A percentile compares a stretch with the other conserved stretches of the same genome.
phyloP scores from a whole-genome alignment of 2,888 invertebrate genomes.

The Meganola albula region DNA sequence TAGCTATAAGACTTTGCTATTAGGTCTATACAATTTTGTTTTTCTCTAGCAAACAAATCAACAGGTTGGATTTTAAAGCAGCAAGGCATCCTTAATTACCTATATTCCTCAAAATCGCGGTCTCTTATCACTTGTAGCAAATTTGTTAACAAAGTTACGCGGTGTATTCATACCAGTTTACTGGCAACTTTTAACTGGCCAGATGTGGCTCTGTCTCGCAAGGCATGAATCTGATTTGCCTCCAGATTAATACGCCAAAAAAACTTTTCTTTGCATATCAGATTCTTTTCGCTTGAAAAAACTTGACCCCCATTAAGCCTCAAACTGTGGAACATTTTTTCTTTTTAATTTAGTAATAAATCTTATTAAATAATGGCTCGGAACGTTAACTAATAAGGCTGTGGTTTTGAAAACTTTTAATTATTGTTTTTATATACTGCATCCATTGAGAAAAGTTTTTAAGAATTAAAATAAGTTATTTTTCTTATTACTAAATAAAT shows the following conservation, averaged over 20 bases:
- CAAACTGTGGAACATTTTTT: constrained; percentile 23
- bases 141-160: constrained; percentile 60
- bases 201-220: constrained; percentile 60
- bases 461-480: background rate
- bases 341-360: constrained; percentile 31
- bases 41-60: too few species aligned
- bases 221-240: constrained; percentile 69
- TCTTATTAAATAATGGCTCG: constrained; percentile 27
- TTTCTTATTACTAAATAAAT: background rate
- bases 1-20: too few species aligned
- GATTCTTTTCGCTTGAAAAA: constrained; percentile 29
- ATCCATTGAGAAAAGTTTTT: background rate
- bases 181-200: constrained; percentile 73
- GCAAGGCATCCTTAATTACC: too few species aligned
- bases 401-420: constrained; percentile 13
- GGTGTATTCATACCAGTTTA: constrained; percentile 67
- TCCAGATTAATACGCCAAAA: constrained; percentile 58
- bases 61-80: too few species aligned
- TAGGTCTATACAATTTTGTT: too few species aligned
- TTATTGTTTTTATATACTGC: constrained; percentile 7
- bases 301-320: constrained; percentile 25
- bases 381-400: constrained; percentile 23
- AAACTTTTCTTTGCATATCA: constrained; percentile 41
- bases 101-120: constrained; percentile 12
- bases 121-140: constrained; percentile 22